Conservation (phyloP, 2,888 invertebrate species). For the Sepioteuthis lessoniana region DNA sequence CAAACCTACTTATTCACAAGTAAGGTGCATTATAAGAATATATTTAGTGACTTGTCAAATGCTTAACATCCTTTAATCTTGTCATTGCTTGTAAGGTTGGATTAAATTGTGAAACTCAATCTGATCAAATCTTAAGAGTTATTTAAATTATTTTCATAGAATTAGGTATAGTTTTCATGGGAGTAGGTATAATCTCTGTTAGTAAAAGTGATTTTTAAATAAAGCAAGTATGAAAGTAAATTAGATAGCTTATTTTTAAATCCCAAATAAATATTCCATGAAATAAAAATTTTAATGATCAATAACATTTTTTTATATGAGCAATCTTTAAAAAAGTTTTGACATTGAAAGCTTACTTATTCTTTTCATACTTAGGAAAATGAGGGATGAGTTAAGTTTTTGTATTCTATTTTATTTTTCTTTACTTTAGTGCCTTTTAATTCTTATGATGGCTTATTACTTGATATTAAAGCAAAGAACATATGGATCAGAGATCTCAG, state of each 20-base stretch:
- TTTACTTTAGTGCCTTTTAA: too few species aligned
- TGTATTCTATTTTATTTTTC: too few species aligned
- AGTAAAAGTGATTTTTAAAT: neutral
- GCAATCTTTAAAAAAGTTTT: neutral
- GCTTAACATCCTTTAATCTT: neutral
- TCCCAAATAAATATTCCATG: neutral
- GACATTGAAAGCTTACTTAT: neutral
- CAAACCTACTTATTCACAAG: too few species aligned
- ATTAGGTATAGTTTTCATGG: too few species aligned
- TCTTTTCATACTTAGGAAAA: neutral
- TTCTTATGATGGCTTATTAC: too few species aligned
- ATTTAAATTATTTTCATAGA: neutral
- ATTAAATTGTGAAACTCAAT: conserved; percentile 25
- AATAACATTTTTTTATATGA: neutral
- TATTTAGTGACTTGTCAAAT: neutral
- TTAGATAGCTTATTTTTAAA: neutral
- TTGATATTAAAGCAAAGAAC: too few species aligned
- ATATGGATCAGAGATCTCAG: too few species aligned
- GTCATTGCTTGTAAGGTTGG: neutral
- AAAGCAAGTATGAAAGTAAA: neutral
- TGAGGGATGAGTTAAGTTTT: too few species aligned
- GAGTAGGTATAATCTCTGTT: neutral
- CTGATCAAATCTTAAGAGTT: conserved; percentile 33
- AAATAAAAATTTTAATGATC: neutral
- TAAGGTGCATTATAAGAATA: too few species aligned